phyloP scores from a whole-genome alignment of 2,888 invertebrate genomes.

The Athripsodes cinereus region DNA sequence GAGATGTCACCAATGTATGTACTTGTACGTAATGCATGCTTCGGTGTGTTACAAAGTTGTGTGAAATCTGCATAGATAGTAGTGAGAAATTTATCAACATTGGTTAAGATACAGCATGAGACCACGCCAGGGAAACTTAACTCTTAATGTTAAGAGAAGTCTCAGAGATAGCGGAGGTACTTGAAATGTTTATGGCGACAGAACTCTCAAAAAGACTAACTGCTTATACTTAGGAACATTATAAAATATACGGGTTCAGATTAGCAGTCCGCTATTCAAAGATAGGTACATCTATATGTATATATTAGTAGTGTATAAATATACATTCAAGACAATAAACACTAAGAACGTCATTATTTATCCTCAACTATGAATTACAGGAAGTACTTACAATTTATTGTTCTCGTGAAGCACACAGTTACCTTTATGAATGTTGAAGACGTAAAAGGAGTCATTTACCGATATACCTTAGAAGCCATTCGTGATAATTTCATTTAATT shows the following conservation, averaged over 20 bases:
- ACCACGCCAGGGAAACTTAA: background rate
- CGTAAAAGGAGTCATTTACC: background rate
- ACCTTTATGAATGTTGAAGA: constrained; percentile 1
- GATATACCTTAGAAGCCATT: too few species aligned
- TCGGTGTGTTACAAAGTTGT: background rate
- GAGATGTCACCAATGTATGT: background rate
- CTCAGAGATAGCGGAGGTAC: background rate
- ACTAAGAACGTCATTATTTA: constrained; percentile 1
- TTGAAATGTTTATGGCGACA: constrained; percentile 1
- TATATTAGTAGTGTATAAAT: too few species aligned
- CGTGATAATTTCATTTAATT: too few species aligned
- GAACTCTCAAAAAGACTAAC: background rate
- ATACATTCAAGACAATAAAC: background rate
- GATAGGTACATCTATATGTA: too few species aligned
- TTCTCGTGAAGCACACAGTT: background rate
- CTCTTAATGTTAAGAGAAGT: background rate
- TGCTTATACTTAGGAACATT: background rate
- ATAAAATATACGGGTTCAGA: background rate
- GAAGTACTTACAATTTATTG: background rate
- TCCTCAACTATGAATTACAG: background rate
- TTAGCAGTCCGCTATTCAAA: too few species aligned
- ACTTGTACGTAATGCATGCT: background rate
- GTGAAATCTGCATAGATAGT: background rate
- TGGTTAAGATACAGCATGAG: background rate
- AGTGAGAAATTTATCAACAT: background rate